phyloP scores from a whole-genome alignment of 2,888 invertebrate genomes.

The Ptilodon capucinus region DNA sequence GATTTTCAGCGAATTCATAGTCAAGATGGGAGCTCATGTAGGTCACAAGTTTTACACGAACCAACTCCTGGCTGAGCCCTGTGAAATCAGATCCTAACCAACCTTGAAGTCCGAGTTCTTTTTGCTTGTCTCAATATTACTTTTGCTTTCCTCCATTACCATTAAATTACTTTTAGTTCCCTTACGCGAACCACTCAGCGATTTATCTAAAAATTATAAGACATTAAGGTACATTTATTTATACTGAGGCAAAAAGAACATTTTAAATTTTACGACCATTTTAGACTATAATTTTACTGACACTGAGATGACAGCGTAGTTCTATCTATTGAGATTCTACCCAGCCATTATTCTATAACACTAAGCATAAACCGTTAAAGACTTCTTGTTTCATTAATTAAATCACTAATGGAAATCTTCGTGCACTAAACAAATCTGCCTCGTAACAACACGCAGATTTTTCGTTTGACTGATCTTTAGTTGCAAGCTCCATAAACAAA shows the following conservation, averaged over 20 bases:
- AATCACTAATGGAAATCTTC: no score
- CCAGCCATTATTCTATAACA: slow-evolving; percentile 4
- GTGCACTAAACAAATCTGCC: no score
- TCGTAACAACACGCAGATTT: no score
- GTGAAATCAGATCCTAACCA: no score
- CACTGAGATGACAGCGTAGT: slow-evolving; percentile 4
- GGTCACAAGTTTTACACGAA: no score
- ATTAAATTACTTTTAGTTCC: slow-evolving; percentile 1
- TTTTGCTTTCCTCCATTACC: not conserved
- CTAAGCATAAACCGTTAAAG: no score
- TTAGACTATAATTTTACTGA: slow-evolving; percentile 8
- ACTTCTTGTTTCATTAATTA: not conserved
- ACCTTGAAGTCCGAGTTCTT: not conserved
- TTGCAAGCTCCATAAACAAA: no score
- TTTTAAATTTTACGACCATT: slow-evolving; percentile 19
- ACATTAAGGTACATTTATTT: not conserved
- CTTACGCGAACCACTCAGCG: slow-evolving; percentile 1
- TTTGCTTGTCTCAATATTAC: not conserved
- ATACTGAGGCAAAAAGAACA: slow-evolving; percentile 6
- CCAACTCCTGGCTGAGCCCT: no score
- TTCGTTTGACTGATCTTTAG: no score
- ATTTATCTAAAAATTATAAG: slow-evolving; percentile 9
- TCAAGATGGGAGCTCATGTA: no score
- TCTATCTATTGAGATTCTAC: slow-evolving; percentile 7
- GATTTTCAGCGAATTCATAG: no score